Percentiles rank a stretch among this genome's conserved stretches.
Conservation (phyloP, 2,113 vertebrate genomes). For the Cyprinodon tularosa region DNA sequence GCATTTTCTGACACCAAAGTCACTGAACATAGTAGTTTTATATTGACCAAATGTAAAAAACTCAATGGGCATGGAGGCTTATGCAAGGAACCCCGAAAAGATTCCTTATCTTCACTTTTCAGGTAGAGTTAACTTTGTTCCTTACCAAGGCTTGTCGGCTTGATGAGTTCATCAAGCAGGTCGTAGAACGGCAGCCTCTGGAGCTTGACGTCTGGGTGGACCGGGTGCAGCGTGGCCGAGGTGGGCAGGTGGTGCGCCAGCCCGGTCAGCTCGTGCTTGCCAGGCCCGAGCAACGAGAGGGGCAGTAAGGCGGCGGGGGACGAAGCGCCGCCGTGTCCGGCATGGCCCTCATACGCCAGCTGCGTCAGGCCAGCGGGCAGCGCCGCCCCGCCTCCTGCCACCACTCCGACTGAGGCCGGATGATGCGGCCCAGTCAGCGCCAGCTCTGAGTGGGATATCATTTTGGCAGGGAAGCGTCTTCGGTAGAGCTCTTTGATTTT, state of each 20-base stretch:
- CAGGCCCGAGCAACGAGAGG: slow-evolving; percentile 92
- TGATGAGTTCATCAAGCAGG: slow-evolving; percentile 97
- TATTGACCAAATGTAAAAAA: too few relatives aligned
- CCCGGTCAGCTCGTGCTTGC: slow-evolving; percentile 93
- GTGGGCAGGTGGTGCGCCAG: slow-evolving; percentile 89
- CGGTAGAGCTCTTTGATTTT: slow-evolving; percentile 99
- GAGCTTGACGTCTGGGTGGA: slow-evolving; percentile 97
- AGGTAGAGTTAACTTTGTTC: background rate
- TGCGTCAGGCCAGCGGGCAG: slow-evolving; percentile 91
- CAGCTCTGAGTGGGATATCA: slow-evolving; percentile 92
- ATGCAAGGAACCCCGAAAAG: background rate
- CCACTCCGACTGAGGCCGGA: slow-evolving; percentile 70
- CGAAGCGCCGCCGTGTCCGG: slow-evolving; percentile 86
- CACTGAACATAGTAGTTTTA: too few relatives aligned
- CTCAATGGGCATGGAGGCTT: background rate
- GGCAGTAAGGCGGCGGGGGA: slow-evolving; percentile 89
- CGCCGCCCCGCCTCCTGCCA: slow-evolving; percentile 71
- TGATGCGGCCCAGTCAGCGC: slow-evolving; percentile 89
- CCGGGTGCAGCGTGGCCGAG: slow-evolving; percentile 90
- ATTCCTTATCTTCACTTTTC: background rate
- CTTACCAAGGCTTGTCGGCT: slow-evolving; percentile 97
- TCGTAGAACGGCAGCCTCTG: slow-evolving; percentile 98
- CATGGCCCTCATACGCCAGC: slow-evolving; percentile 90
- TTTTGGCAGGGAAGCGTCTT: slow-evolving; percentile 95
- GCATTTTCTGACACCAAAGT: too few relatives aligned